Percentiles rank a stretch among this genome's conserved stretches.
Evolutionary conservation across 1,140 invertebrate species (phyloP).

Genomic region (Dreissena rostriformis): DNA sequence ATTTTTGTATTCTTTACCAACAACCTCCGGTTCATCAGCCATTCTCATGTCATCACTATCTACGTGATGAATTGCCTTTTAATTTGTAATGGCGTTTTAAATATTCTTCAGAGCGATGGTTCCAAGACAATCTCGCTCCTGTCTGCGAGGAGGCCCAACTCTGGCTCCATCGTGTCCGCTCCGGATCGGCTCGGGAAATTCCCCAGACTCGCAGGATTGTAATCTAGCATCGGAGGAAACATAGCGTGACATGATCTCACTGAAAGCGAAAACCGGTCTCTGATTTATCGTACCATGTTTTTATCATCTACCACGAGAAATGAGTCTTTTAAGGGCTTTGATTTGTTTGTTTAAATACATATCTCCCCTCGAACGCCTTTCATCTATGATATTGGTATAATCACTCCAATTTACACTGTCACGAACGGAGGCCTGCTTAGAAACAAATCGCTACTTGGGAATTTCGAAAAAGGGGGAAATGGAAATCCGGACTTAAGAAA

Average conservation of each 20-base stretch:
- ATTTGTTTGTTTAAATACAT: slow-evolving; percentile 61
- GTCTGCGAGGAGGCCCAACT: slow-evolving; percentile 19
- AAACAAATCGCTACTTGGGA: slow-evolving; percentile 44
- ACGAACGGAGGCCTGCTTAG: slow-evolving; percentile 17
- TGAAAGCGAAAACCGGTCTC: slow-evolving; percentile 47
- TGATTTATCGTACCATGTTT: slow-evolving; percentile 54
- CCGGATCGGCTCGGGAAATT: slow-evolving; percentile 20
- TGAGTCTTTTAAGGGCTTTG: slow-evolving; percentile 53
- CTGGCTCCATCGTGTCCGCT: slow-evolving; percentile 31
- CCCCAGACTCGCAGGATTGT: slow-evolving; percentile 15
- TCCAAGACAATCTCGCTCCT: slow-evolving; percentile 21
- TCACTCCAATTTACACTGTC: slow-evolving; percentile 54
- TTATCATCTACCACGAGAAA: slow-evolving; percentile 56
- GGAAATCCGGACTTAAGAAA: slow-evolving; percentile 47
- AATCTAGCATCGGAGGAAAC: slow-evolving; percentile 49
- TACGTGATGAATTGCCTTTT: slow-evolving; percentile 44
- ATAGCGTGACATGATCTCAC: slow-evolving; percentile 46
- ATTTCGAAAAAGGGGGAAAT: slow-evolving; percentile 43
- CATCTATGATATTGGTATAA: slow-evolving; percentile 56
- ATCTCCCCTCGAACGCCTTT: slow-evolving; percentile 50
- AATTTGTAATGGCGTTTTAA: slow-evolving; percentile 56
- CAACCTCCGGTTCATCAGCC: no score
- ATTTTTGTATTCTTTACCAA: no score
- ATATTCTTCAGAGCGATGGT: slow-evolving; percentile 48
- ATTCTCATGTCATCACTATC: not conserved